phyloP scores from a whole-genome alignment of 2,113 vertebrate genomes.

The Hippocampus zosterae region DNA sequence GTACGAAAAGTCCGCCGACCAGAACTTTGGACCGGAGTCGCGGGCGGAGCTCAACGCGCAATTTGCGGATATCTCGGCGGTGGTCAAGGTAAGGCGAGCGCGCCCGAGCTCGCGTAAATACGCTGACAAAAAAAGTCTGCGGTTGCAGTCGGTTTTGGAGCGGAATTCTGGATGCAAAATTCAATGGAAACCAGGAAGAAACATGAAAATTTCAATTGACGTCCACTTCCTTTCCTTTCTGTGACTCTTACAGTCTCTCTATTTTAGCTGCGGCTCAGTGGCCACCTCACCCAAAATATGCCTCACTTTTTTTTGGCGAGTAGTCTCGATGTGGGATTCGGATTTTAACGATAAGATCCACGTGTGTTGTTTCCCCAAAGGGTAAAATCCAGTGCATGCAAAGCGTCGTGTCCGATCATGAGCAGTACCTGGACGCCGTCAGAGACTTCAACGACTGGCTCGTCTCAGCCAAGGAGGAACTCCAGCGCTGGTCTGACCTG shows the following conservation, averaged over 20 bases:
- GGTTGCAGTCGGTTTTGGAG: too few relatives aligned
- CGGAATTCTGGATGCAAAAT: too few relatives aligned
- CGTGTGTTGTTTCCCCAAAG: constrained; percentile 55
- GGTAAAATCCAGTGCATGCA: constrained; percentile 88
- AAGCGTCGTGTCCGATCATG: constrained; percentile 86
- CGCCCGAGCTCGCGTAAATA: background rate
- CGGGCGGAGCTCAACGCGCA: constrained; percentile 82
- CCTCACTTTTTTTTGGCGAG: background rate
- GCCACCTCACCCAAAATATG: too few relatives aligned
- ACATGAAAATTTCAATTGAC: too few relatives aligned
- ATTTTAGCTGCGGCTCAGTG: too few relatives aligned
- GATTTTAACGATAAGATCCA: background rate
- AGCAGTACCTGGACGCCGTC: constrained; percentile 86
- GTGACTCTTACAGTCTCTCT: too few relatives aligned
- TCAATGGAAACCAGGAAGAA: too few relatives aligned
- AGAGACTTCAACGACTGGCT: constrained; percentile 95
- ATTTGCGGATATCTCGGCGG: constrained; percentile 82
- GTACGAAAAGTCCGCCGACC: constrained; percentile 81
- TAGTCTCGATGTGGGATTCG: background rate
- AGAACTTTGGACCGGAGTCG: constrained; percentile 76
- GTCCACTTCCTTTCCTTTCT: too few relatives aligned
- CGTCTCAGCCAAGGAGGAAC: constrained; percentile 91
- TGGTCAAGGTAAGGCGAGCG: constrained; percentile 80
- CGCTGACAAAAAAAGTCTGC: too few relatives aligned
- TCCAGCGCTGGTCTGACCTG: constrained; percentile 91